Conservation (phyloP, 2,888 invertebrate species). For the Blomia tropicalis region DNA sequence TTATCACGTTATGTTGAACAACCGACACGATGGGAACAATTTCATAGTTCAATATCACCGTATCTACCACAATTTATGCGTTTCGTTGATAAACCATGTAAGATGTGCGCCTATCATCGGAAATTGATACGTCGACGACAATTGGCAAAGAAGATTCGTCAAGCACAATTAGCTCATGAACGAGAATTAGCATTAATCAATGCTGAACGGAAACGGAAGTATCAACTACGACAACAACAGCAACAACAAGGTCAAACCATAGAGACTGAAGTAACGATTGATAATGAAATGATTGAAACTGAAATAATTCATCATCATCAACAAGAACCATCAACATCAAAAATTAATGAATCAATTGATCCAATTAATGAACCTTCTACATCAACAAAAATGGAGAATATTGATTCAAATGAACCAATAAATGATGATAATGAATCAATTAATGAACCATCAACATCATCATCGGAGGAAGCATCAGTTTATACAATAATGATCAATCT, state of each 20-base stretch:
- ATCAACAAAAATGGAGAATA: background rate
- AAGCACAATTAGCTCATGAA: background rate
- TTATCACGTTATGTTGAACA: too few relatives aligned
- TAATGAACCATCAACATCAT: too few relatives aligned
- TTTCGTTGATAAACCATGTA: too few relatives aligned
- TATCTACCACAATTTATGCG: too few relatives aligned
- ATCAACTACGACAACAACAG: background rate
- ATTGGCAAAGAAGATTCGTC: background rate
- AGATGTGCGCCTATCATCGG: background rate
- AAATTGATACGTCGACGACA: background rate
- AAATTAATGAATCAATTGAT: background rate
- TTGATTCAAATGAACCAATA: background rate
- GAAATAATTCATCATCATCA: background rate
- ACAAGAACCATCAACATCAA: too few relatives aligned
- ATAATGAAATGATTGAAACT: background rate
- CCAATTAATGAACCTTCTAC: background rate
- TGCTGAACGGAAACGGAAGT: background rate
- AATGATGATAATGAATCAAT: too few relatives aligned
- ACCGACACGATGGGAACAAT: too few relatives aligned
- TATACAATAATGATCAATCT: constrained; percentile 82
- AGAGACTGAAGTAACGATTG: background rate
- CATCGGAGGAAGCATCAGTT: constrained; percentile 45
- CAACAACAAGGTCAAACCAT: background rate
- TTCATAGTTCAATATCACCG: too few relatives aligned
- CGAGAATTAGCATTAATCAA: background rate